A percentile compares a stretch with the other conserved stretches of the same genome.
These are phyloP conservation scores for Folsomia manolachei DNA, from an alignment of 2,888 invertebrate genomes.

Conservation along the genomic window DNA sequence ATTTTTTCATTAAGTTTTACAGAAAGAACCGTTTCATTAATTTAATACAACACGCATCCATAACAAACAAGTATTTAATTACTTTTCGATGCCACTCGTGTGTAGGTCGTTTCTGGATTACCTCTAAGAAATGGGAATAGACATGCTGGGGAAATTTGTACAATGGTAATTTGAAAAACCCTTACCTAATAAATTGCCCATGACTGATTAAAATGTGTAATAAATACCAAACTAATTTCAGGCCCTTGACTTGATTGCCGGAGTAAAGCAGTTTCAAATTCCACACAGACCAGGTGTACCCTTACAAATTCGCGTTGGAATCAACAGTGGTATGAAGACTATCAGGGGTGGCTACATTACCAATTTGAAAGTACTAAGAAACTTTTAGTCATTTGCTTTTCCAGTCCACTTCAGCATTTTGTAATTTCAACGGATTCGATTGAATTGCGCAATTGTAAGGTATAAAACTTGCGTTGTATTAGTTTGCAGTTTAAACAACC, in stretches of 20 bases:
- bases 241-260: constrained; percentile 57
- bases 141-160: constrained; percentile 64
- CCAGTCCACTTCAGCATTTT: too few relatives aligned
- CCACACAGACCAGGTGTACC: constrained; percentile 58
- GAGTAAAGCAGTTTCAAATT: constrained; percentile 59
- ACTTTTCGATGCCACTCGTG: too few relatives aligned
- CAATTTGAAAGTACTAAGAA: too few relatives aligned
- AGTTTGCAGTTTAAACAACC: too few relatives aligned
- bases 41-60: too few relatives aligned
- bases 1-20: too few relatives aligned
- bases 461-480: too few relatives aligned
- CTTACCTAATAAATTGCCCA: neutral
- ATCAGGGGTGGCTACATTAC: constrained; percentile 63
- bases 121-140: constrained; percentile 55
- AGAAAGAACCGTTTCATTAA: too few relatives aligned
- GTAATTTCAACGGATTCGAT: too few relatives aligned
- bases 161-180: constrained; percentile 60
- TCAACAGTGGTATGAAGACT: constrained; percentile 69
- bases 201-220: too few relatives aligned
- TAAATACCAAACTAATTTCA: neutral
- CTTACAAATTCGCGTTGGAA: constrained; percentile 60
- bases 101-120: constrained; percentile 56
- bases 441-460: too few relatives aligned
- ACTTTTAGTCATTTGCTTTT: too few relatives aligned
- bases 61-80: neutral